These are phyloP conservation scores for Perodicticus potto DNA, from an alignment of 2,797 vertebrate genomes.

Conservation along the genomic window DNA sequence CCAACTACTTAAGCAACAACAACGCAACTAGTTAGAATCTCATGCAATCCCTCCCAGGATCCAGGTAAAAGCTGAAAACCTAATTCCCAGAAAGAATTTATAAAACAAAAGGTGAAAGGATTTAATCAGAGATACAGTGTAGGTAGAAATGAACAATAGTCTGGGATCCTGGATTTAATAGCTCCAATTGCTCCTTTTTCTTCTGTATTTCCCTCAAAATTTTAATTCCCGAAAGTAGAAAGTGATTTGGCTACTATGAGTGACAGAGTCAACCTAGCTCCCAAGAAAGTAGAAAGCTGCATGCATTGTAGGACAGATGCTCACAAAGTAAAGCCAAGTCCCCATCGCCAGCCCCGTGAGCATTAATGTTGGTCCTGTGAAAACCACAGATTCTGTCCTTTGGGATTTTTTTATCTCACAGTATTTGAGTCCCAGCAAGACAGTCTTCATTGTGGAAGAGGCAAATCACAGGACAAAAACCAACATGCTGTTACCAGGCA, in stretches of 20 bases:
- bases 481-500: accelerated
- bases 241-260: not conserved
- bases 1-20: not conserved
- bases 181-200: not conserved
- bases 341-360: not conserved
- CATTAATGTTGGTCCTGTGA: not conserved
- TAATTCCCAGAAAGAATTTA: not conserved
- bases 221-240: not conserved
- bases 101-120: not conserved
- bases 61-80: not conserved
- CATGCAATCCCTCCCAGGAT: not conserved
- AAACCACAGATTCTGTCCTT: not conserved
- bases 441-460: not conserved
- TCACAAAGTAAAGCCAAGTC: not conserved
- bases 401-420: not conserved
- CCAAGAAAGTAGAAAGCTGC: too few relatives aligned
- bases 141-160: not conserved
- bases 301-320: not conserved
- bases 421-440: not conserved
- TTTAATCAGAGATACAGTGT: not conserved
- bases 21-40: not conserved
- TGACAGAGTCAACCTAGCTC: not conserved
- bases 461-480: not conserved
- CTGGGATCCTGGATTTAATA: not conserved
- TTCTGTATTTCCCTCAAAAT: not conserved